Conservation (phyloP, 2,888 invertebrate genomes). For the Aleiodes alternator region DNA sequence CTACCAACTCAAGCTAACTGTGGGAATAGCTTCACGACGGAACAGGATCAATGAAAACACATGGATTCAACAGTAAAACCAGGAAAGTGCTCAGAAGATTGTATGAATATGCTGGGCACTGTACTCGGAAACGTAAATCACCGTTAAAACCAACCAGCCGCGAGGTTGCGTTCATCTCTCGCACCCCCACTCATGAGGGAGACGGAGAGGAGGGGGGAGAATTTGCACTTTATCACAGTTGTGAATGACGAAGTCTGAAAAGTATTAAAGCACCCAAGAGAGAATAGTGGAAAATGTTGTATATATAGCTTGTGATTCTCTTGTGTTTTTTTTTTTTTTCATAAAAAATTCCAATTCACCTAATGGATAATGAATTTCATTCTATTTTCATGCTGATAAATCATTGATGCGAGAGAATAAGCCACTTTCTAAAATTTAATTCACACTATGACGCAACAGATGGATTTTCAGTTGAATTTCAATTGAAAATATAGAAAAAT, state of each 20-base stretch:
- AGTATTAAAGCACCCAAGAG: slow-evolving; percentile 4
- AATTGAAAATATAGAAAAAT: too few relatives aligned
- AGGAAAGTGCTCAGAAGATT: slow-evolving; percentile 61
- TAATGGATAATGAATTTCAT: background rate
- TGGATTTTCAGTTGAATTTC: too few relatives aligned
- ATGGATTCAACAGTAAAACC: slow-evolving; percentile 59
- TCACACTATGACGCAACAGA: too few relatives aligned
- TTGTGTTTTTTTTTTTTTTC: background rate
- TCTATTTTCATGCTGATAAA: too few relatives aligned
- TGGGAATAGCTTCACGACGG: background rate
- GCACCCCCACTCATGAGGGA: background rate
- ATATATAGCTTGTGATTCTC: too few relatives aligned
- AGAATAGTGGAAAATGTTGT: background rate
- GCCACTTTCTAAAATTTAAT: too few relatives aligned
- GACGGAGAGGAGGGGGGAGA: background rate
- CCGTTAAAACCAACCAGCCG: slow-evolving; percentile 56
- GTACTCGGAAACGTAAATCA: slow-evolving; percentile 63
- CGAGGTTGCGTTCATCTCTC: slow-evolving; percentile 21
- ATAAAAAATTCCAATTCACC: background rate
- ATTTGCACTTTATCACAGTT: slow-evolving; percentile 61
- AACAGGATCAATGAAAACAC: slow-evolving; percentile 59
- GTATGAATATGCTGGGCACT: slow-evolving; percentile 62
- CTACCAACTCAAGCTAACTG: slow-evolving; percentile 31
- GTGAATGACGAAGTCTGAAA: slow-evolving; percentile 60
- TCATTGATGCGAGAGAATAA: too few relatives aligned